Evolutionary conservation across 2,797 vertebrate species (phyloP).

Genomic region (Sebastes reedi): DNA sequence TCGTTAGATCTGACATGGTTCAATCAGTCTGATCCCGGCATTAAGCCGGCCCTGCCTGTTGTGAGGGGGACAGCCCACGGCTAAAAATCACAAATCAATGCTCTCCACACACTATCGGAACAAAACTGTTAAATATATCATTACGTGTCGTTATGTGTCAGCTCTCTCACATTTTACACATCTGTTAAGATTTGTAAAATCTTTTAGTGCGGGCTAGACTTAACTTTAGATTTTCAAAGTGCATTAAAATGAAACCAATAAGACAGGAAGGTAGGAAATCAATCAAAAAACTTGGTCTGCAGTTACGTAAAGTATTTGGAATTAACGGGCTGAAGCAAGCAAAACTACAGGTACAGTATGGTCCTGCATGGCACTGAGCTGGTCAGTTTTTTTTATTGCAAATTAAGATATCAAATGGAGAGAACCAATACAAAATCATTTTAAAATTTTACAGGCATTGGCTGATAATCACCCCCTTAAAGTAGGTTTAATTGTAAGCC

Average conservation of each 20-base stretch:
- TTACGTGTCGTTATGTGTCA: too few relatives aligned
- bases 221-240: not conserved
- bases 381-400: not conserved
- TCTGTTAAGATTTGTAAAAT: not conserved
- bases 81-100: too few relatives aligned
- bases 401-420: not conserved
- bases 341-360: conserved; percentile 3
- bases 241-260: conserved; percentile 11
- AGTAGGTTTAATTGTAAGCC: not conserved
- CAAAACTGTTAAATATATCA: too few relatives aligned
- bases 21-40: too few relatives aligned
- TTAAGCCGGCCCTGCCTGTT: too few relatives aligned
- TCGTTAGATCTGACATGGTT: too few relatives aligned
- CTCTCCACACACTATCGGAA: too few relatives aligned
- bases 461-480: not conserved
- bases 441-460: not conserved
- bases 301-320: not conserved
- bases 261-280: not conserved
- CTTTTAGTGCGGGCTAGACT: not conserved
- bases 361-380: conserved; percentile 21
- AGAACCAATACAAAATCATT: too few relatives aligned
- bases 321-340: conserved; percentile 1
- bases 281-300: not conserved
- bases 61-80: accelerated
- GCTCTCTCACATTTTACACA: not conserved